Evolutionary conservation across 2,888 invertebrate species (phyloP).

Genomic region (Eurytoma adleriae): DNA sequence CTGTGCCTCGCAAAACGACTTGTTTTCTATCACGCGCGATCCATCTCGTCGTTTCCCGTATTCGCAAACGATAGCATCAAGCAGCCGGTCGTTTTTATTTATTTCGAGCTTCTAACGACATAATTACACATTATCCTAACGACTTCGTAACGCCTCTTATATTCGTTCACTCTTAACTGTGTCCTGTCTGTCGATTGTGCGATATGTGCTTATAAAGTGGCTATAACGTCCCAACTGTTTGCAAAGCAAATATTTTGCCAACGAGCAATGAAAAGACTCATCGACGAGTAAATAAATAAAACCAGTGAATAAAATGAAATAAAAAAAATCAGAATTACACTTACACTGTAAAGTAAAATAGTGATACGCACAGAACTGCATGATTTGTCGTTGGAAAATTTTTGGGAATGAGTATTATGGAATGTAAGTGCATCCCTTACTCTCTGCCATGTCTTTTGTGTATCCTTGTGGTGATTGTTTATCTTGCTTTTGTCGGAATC

Average conservation of each 20-base stretch:
- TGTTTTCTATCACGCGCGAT: background rate
- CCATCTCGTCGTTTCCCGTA: background rate
- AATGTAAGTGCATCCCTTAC: background rate
- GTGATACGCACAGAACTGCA: conserved; percentile 11
- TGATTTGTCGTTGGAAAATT: background rate
- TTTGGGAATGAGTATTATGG: no score
- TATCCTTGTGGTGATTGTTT: background rate
- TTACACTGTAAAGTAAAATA: background rate
- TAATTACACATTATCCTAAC: background rate
- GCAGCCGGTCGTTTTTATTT: background rate
- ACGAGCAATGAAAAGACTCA: no score
- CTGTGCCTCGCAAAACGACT: background rate
- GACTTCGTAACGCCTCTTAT: no score
- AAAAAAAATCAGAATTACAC: background rate
- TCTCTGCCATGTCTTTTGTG: conserved; percentile 1
- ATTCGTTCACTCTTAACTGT: no score
- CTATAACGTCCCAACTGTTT: no score
- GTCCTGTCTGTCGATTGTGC: no score
- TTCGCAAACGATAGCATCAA: no score
- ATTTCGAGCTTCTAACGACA: background rate
- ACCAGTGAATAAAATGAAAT: no score
- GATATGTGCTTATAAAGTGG: no score
- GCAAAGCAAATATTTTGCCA: no score
- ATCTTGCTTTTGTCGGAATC: background rate
- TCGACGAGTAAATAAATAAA: no score